phyloP scores from a whole-genome alignment of 2,797 vertebrate species.

The Gobionotothen gibberifrons region DNA sequence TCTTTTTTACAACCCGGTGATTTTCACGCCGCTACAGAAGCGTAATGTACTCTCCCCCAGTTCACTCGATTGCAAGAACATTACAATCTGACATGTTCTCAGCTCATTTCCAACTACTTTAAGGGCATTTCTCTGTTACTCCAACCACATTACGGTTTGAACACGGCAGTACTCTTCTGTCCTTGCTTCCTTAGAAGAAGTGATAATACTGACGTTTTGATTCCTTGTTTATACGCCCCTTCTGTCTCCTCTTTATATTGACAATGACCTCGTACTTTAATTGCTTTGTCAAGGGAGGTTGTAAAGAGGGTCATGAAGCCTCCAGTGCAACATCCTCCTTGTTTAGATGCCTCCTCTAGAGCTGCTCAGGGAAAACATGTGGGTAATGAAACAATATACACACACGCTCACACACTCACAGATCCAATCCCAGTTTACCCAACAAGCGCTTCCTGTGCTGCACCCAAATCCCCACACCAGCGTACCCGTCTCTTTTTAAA shows the following conservation, averaged over 20 bases:
- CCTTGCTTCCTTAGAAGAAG: slow-evolving; percentile 34
- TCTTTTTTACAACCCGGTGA: slow-evolving; percentile 39
- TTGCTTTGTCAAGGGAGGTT: slow-evolving; percentile 74
- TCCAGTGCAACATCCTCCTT: slow-evolving; percentile 68
- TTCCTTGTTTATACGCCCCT: slow-evolving; percentile 22
- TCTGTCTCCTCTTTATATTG: slow-evolving; percentile 47
- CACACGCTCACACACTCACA: slow-evolving; percentile 27
- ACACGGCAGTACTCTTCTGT: slow-evolving; percentile 31
- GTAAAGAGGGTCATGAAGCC: slow-evolving; percentile 75
- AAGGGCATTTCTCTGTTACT: slow-evolving; percentile 31
- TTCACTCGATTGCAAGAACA: slow-evolving; percentile 44
- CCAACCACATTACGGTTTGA: slow-evolving; percentile 23
- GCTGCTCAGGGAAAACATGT: slow-evolving; percentile 51
- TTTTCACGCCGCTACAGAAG: slow-evolving; percentile 50
- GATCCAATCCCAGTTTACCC: slow-evolving; percentile 58
- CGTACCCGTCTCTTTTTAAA: slow-evolving; percentile 50
- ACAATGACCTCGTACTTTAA: slow-evolving; percentile 78
- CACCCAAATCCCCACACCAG: slow-evolving; percentile 44
- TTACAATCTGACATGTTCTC: slow-evolving; percentile 46
- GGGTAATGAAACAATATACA: slow-evolving; percentile 63
- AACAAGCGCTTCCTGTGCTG: slow-evolving; percentile 53
- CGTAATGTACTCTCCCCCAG: slow-evolving; percentile 44
- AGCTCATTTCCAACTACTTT: slow-evolving; percentile 33
- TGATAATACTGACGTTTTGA: slow-evolving; percentile 40
- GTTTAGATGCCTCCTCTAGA: slow-evolving; percentile 67